Base-by-base conservation (phyloP, 2,888 invertebrate genomes). In the Drosophila neoperkinsi region DNA sequence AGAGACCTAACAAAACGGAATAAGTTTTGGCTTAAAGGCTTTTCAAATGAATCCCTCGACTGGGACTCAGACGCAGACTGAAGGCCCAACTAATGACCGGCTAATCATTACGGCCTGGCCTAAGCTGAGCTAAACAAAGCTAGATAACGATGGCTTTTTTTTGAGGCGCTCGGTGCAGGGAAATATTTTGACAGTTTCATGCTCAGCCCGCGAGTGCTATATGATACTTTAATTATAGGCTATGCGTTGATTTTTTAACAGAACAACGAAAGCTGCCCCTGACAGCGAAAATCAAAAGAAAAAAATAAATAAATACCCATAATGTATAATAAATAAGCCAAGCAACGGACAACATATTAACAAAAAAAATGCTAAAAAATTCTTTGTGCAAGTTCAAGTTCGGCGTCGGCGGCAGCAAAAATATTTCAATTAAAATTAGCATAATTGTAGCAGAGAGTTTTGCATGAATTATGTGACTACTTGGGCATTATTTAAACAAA, bases 381-480 rank as follows among this genome's bases (percentile, higher is more conserved):
- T 78, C 81, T 83, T 83, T 71, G 74, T 71, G 63, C 79, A 67
- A 66, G 69, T 70, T 58, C n/a, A 78, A 81, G 75, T 50, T 70
- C 55, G 64, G 67, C 58, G 66, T 57, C 64, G 74, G 69, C 70
- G 70, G 63, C 66, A 70, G 75, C 74, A 69, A 64, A 79, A 74
- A 77, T 88, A 90, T 90, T 90, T 87, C 90, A 87, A 87, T 87
- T 90, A 87, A 90, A 88, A 87, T 87, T 88, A 83, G 73, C 87
- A 87, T 87, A 87, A 90, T 87, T 87, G 88, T 76, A 62, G 85
- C 88, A 74, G 88, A 74, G 70, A 80, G 65, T 90, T 82, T 83
- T 82, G 90, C 84, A 88, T 91, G 91, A 89, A 81, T 91, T 91
- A 90, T 89, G 86, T 70, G 86, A 88, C 88, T 83, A 89, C 79